Evolutionary conservation across 2,113 vertebrate species (phyloP), one percentile per base, ranked within the genome.

Genomic region (Tiliqua scincoides): DNA sequence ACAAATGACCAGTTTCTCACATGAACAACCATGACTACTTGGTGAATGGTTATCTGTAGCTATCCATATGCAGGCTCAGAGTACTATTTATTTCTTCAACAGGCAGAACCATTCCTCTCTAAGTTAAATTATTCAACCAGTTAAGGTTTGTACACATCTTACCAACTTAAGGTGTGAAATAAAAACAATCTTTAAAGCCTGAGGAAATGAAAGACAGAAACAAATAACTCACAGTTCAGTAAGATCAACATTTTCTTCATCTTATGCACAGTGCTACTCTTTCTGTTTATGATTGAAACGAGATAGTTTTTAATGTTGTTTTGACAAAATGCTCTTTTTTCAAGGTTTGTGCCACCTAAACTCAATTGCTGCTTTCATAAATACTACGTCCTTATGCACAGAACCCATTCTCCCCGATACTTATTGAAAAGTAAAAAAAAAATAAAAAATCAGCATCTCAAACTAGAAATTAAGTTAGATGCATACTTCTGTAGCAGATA

Each of bases 101-200:
- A 87, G 88, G 59, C 85, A 87, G 87, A 63, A 52, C 73, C 85
- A 93, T 85, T 79, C 37, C 82, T 88, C 81, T 15, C 85, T 59
- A 52, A 0, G 84, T 92, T 54, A 91, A 91, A 91, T 82, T 18
- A 6, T 68, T 3, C 1, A 90, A 74, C 84, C 70, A 76, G 25
- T 4, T 43, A 83, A 72, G 54, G 54, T 87, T 87, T 52, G 35
- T 77, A 88, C 83, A 3, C 3, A 15, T 88, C 30, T 84, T 82
- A 57, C 54, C 17, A 79, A 88, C 80, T 85, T 88, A 81, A 61
- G 12, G 79, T 75, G 70, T 70, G 84, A 89, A 88, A 82, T 85
- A 85, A 90, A 40, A 0, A 1, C 72, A 83, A 67, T 37, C 27
- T 15, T 88, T 82, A 88, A 75, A 68, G 81, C 35, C 71, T 75